Conservation (phyloP, 2,888 invertebrate genomes). For the Sabatieria punctata region DNA sequence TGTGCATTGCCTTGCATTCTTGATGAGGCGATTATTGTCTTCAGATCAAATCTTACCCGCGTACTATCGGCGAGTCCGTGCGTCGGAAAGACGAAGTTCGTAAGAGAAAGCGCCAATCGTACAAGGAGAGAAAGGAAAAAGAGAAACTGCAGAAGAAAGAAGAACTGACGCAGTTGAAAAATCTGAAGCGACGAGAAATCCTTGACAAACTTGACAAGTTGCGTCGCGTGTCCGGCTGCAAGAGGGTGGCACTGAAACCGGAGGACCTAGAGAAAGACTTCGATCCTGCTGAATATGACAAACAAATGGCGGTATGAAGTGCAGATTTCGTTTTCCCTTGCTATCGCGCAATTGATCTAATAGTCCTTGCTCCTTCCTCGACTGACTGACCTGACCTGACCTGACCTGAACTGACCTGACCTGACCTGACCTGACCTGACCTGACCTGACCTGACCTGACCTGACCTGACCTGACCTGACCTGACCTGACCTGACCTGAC, state of each 20-base stretch:
- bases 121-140: slow-evolving; percentile 12
- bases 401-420: too few relatives aligned
- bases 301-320: slow-evolving; percentile 16
- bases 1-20: slow-evolving; percentile 5
- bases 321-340: background rate
- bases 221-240: slow-evolving; percentile 69
- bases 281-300: slow-evolving; percentile 26
- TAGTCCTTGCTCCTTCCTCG: too few relatives aligned
- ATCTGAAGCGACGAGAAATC: slow-evolving; percentile 69
- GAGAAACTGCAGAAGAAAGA: slow-evolving; percentile 47
- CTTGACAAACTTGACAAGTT: slow-evolving; percentile 67
- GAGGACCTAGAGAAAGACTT: slow-evolving; percentile 54
- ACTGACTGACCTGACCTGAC: too few relatives aligned
- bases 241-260: slow-evolving; percentile 50
- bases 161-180: slow-evolving; percentile 69
- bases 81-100: slow-evolving; percentile 61
- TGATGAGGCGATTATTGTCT: slow-evolving; percentile 13
- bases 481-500: too few relatives aligned
- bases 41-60: slow-evolving; percentile 70
- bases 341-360: background rate
- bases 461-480: too few relatives aligned
- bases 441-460: too few relatives aligned
- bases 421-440: too few relatives aligned
- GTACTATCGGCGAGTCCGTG: slow-evolving; percentile 64
- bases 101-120: slow-evolving; percentile 52